phyloP scores from a whole-genome alignment of 2,888 invertebrate genomes.

The Heliconius aoede region DNA sequence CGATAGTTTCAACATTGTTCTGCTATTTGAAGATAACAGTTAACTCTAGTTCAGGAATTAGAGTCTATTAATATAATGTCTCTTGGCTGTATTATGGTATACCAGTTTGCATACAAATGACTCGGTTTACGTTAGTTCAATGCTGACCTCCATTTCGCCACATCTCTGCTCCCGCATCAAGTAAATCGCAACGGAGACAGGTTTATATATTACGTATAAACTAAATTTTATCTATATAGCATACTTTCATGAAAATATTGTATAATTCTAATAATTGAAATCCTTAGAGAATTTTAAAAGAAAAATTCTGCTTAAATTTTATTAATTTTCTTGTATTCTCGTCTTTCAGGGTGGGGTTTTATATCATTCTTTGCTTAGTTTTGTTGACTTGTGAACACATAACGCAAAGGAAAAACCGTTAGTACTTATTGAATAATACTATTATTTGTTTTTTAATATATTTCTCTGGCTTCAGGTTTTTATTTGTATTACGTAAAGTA shows the following conservation, averaged over 20 bases:
- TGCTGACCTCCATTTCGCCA: slow-evolving; percentile 10
- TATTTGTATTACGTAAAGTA: too few species aligned
- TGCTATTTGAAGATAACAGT: slow-evolving; percentile 21
- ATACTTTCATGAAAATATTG: background rate
- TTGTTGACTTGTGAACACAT: background rate
- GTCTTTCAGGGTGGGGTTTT: background rate
- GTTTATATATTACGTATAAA: background rate
- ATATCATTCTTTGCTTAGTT: background rate
- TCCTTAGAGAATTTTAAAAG: too few species aligned
- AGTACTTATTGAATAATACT: too few species aligned
- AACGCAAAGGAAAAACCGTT: too few species aligned
- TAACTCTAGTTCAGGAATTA: background rate
- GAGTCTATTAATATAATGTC: slow-evolving; percentile 13
- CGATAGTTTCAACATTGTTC: slow-evolving; percentile 14
- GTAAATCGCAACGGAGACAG: background rate
- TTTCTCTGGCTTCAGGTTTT: too few species aligned
- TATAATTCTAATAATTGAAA: too few species aligned
- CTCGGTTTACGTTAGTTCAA: slow-evolving; percentile 13
- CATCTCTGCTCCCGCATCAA: background rate
- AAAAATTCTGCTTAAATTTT: too few species aligned
- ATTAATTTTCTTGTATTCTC: too few species aligned
- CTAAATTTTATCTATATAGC: background rate
- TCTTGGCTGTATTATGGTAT: slow-evolving; percentile 19
- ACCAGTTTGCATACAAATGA: slow-evolving; percentile 16
- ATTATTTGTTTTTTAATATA: too few species aligned